Evolutionary conservation across 2,888 invertebrate species (phyloP), one percentile per base, ranked within the genome.

Genomic region (Drosophila setosimentum): DNA sequence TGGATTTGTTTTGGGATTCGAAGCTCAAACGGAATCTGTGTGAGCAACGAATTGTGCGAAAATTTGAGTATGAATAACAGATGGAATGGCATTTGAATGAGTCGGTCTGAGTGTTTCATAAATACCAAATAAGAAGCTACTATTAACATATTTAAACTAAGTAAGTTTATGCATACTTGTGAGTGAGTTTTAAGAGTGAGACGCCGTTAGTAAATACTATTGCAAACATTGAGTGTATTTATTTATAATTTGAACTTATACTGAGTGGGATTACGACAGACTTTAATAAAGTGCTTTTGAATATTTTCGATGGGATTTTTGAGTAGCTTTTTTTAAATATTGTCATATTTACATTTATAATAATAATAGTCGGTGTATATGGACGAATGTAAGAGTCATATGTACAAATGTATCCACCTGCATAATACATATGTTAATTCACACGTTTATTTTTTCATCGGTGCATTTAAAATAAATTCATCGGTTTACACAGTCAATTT

Each of bases 1-100:
- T 16, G 4, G 3, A 3, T 51, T 18, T 13, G 50, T 30, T 53
- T 62, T 18, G 53, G 32, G 13, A 24, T 40, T 49, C 37, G 27
- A 21, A 30, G 29, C 27, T 35, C 8, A 35, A 35, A 27, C 24
- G 53, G 37, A 50, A 30, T 59, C 51, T 59, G 68, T 68, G 68
- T 58, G 68, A 68, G 58, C 68, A 57, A n/a, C 42, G 51, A 68
- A 49, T 32, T 68, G 55, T 68, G 40, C 30, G 49, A 33, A 33
- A 55, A 50, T 49, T 54, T 35, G 27, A 67, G 68, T 67, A 32
- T 68, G 55, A 68, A 48, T 67, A 67, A 49, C 67, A 54, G 37
- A 6, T 33, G n/a, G 27, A 63, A 32, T 59, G 59, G 30, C 59
- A 58, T 30, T 60, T n/a, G 27, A 59, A 59, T 49, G 24, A 48